Evolutionary conservation across 2,888 invertebrate species (phyloP).

Genomic region (Tromatobia lineatoria): DNA sequence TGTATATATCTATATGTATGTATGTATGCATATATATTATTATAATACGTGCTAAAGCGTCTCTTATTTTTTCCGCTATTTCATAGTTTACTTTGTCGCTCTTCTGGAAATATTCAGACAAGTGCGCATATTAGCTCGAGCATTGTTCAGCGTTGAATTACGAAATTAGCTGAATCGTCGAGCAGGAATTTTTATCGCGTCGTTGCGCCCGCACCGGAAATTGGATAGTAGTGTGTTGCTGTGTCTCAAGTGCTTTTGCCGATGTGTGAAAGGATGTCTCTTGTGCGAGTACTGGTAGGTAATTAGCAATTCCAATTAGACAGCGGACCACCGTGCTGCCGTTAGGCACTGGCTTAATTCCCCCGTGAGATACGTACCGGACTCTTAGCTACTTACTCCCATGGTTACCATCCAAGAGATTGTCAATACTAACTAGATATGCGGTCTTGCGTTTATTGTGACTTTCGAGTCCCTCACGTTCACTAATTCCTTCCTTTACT

Average conservation of each 20-base stretch:
- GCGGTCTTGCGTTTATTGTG: neutral
- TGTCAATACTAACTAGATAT: neutral
- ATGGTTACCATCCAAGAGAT: constrained; percentile 11
- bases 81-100: constrained; percentile 3
- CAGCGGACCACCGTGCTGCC: constrained; percentile 34
- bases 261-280: neutral
- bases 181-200: constrained; percentile 7
- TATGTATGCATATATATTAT: neutral
- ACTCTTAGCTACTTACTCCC: constrained; percentile 8
- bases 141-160: constrained; percentile 11
- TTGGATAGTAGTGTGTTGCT: neutral
- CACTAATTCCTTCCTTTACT: neutral
- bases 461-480: neutral
- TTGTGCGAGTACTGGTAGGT: constrained; percentile 15
- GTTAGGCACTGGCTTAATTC: constrained; percentile 25
- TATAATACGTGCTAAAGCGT: neutral
- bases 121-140: neutral
- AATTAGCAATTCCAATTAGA: constrained; percentile 48
- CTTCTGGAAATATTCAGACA: constrained; percentile 31
- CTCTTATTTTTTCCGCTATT: neutral
- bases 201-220: constrained; percentile 1
- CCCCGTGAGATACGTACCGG: constrained; percentile 14
- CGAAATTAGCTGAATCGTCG: constrained; percentile 11
- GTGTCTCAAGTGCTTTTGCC: neutral
- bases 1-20: no score